Percentiles rank a stretch among this genome's conserved stretches.
These are phyloP conservation scores for Brachyalestes nurse DNA, from an alignment of 2,797 vertebrate species.

Conservation along the genomic window DNA sequence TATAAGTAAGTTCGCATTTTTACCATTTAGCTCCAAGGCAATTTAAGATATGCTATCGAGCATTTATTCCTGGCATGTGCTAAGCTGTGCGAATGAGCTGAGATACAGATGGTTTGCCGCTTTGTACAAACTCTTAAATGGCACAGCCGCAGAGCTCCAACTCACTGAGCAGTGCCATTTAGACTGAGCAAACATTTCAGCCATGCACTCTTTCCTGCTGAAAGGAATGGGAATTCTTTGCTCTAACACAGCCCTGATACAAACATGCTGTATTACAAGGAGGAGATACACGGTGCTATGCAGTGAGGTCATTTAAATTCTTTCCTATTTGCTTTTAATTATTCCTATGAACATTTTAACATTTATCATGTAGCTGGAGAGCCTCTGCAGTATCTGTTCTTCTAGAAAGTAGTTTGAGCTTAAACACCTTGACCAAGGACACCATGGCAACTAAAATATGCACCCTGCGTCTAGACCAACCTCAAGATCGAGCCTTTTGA, in stretches of 20 bases:
- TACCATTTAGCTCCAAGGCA: constrained; percentile 17
- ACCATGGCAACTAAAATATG: background rate
- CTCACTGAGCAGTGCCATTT: constrained; percentile 33
- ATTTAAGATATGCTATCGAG: constrained; percentile 18
- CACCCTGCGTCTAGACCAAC: background rate
- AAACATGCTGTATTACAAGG: constrained; percentile 4
- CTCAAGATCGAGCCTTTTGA: background rate
- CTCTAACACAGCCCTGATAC: background rate
- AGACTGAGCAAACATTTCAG: constrained; percentile 40
- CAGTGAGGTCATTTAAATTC: background rate
- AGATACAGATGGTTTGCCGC: constrained; percentile 17
- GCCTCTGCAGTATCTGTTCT: background rate
- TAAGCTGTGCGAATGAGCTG: constrained; percentile 8
- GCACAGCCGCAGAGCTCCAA: constrained; percentile 32
- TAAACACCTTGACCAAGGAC: background rate
- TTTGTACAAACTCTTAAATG: constrained; percentile 49
- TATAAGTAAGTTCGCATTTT: constrained; percentile 2
- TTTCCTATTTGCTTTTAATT: constrained; percentile 12
- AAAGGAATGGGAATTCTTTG: constrained; percentile 23
- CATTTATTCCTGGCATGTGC: constrained; percentile 23
- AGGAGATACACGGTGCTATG: background rate
- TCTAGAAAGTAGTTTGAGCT: background rate
- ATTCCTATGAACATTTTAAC: background rate
- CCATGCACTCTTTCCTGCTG: constrained; percentile 3
- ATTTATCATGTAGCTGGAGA: background rate